Percentiles rank a stretch among this genome's conserved stretches.
phyloP scores from a whole-genome alignment of 2,888 invertebrate genomes.

The Sinotaia quadrata region DNA sequence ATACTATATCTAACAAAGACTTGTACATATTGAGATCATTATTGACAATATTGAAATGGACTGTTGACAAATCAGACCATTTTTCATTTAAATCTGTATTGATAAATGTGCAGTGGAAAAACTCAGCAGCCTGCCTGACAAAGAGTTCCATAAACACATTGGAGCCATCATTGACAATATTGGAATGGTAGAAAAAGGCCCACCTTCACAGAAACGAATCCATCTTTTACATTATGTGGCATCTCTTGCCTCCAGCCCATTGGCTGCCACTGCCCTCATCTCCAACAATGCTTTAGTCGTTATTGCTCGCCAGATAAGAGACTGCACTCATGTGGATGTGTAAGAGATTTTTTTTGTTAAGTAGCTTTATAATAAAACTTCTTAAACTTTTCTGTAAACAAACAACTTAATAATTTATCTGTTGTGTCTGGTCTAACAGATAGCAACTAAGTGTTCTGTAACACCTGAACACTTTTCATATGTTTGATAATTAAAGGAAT shows the following conservation, averaged over 20 bases:
- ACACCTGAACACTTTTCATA: background rate
- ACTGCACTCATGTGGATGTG: conserved; percentile 67
- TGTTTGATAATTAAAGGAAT: background rate
- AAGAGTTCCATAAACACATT: conserved; percentile 63
- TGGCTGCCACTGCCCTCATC: conserved; percentile 47
- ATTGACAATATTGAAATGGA: too few species aligned
- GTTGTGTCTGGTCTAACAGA: too few species aligned
- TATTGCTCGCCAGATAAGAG: conserved; percentile 65
- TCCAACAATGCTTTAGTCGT: conserved; percentile 48
- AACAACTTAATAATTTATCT: too few species aligned
- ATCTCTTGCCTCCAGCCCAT: conserved; percentile 48
- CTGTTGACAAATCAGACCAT: too few species aligned
- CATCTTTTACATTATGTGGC: conserved; percentile 68
- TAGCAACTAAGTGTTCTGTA: background rate
- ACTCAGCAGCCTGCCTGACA: conserved; percentile 55
- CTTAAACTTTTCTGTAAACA: too few species aligned
- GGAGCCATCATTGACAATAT: conserved; percentile 57
- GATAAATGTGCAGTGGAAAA: conserved; percentile 58
- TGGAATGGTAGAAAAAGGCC: conserved; percentile 64
- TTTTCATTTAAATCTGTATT: background rate
- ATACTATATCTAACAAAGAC: too few species aligned
- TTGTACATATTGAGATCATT: too few species aligned
- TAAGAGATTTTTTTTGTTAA: conserved; percentile 57
- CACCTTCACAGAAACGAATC: conserved; percentile 68
- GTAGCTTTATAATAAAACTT: background rate